Percentiles rank a stretch among this genome's conserved stretches.
These are phyloP conservation scores for Zhengitettix transpicula DNA, from an alignment of 2,888 invertebrate genomes.

Conservation along the genomic window DNA sequence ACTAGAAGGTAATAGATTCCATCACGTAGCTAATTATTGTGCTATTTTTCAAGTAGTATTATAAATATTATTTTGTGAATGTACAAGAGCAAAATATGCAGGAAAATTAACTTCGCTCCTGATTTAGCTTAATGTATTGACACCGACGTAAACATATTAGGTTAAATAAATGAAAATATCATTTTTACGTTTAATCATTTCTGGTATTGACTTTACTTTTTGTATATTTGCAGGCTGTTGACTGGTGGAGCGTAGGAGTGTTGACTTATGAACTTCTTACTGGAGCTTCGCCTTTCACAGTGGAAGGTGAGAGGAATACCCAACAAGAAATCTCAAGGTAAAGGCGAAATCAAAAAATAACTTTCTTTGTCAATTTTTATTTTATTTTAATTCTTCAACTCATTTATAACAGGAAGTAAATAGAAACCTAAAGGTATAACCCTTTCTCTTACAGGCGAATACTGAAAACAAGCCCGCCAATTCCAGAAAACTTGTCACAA, in stretches of 20 bases:
- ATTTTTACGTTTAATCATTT: too few relatives aligned
- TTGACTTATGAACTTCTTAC: constrained; percentile 90
- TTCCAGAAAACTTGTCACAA: constrained; percentile 64
- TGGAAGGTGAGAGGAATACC: constrained; percentile 83
- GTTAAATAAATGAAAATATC: too few relatives aligned
- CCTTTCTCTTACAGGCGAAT: constrained; percentile 43
- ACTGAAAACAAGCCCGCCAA: constrained; percentile 72
- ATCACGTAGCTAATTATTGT: too few relatives aligned
- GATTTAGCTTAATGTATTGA: too few relatives aligned
- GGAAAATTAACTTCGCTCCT: too few relatives aligned
- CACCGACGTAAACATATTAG: too few relatives aligned
- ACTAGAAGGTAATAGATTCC: too few relatives aligned
- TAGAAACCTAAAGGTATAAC: neutral
- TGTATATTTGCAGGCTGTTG: constrained; percentile 54
- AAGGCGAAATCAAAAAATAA: neutral
- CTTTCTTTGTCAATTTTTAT: neutral
- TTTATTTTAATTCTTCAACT: neutral
- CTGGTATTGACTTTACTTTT: too few relatives aligned
- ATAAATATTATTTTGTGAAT: too few relatives aligned
- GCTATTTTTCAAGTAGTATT: too few relatives aligned
- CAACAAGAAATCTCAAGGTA: constrained; percentile 83
- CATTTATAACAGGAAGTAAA: neutral
- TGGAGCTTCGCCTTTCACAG: constrained; percentile 93
- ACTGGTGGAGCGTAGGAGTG: constrained; percentile 98
- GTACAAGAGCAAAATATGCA: too few relatives aligned